These are phyloP conservation scores for Nomada fabriciana DNA, from an alignment of 2,888 invertebrate genomes.

Conservation along the genomic window DNA sequence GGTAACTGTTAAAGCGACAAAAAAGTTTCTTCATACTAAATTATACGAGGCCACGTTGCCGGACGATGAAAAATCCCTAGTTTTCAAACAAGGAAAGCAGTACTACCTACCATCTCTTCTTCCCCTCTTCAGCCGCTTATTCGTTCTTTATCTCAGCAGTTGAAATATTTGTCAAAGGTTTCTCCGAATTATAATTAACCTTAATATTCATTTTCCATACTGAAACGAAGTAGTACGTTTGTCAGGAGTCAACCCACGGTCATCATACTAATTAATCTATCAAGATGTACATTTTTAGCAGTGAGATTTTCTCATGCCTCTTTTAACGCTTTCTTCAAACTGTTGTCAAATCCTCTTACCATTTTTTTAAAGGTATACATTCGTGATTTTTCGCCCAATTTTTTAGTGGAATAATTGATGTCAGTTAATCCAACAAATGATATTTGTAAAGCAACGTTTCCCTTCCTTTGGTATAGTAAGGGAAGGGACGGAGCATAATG, in stretches of 20 bases:
- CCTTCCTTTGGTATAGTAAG: background rate
- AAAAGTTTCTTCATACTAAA: conserved; percentile 16
- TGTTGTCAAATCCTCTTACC: conserved; percentile 53
- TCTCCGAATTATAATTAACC: conserved; percentile 80
- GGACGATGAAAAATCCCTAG: conserved; percentile 52
- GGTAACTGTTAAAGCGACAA: conserved; percentile 9
- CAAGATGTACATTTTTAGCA: conserved; percentile 76
- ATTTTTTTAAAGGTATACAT: conserved; percentile 48
- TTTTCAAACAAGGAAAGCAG: conserved; percentile 61
- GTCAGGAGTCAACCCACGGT: conserved; percentile 55
- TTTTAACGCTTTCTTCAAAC: conserved; percentile 54
- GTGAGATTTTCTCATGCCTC: conserved; percentile 26
- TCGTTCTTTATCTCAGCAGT: conserved; percentile 53
- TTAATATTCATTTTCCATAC: conserved; percentile 77
- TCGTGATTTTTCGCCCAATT: conserved; percentile 1
- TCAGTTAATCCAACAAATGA: conserved; percentile 10
- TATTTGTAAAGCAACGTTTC: background rate
- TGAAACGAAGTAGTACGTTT: conserved; percentile 67
- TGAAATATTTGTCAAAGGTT: conserved; percentile 77
- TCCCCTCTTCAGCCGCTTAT: conserved; percentile 4
- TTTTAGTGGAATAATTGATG: background rate
- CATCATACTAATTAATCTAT: conserved; percentile 81
- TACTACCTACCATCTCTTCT: conserved; percentile 42
- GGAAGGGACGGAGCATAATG: background rate
- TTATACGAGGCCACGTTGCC: conserved; percentile 19